These are phyloP conservation scores for Chaunax sp. DNA, from an alignment of 2,797 vertebrate species.

Conservation along the genomic window DNA sequence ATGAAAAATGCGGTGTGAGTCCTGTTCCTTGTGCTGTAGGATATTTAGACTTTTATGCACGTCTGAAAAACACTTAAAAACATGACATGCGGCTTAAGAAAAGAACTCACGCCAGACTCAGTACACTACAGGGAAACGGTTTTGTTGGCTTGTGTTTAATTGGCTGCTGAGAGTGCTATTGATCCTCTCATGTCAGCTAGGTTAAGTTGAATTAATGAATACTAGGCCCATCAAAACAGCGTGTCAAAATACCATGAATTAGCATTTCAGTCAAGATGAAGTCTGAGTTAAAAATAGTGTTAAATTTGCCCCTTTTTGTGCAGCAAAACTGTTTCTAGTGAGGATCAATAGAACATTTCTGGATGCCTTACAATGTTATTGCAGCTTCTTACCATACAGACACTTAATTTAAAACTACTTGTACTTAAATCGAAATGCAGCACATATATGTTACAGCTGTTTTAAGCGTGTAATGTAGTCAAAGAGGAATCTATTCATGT, in stretches of 20 bases:
- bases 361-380: neutral
- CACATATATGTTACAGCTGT: conserved; percentile 33
- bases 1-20: no score
- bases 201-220: neutral
- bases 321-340: neutral
- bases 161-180: neutral
- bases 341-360: neutral
- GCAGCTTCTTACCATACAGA: neutral
- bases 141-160: no score
- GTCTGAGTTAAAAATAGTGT: neutral
- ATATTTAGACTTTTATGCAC: no score
- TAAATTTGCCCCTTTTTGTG: neutral
- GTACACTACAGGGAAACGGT: no score
- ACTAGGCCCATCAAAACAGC: neutral
- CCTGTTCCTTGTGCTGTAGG: no score
- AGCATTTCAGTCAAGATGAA: neutral
- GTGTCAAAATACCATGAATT: neutral
- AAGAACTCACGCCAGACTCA: no score
- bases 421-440: conserved; percentile 22
- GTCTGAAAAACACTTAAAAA: no score
- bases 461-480: conserved; percentile 23
- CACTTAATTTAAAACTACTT: neutral
- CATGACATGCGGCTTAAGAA: no score
- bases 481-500: conserved; percentile 22
- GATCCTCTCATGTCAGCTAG: neutral